Base-by-base conservation (phyloP, 2,888 invertebrate species). In the Tenthredo scrophulariae region DNA sequence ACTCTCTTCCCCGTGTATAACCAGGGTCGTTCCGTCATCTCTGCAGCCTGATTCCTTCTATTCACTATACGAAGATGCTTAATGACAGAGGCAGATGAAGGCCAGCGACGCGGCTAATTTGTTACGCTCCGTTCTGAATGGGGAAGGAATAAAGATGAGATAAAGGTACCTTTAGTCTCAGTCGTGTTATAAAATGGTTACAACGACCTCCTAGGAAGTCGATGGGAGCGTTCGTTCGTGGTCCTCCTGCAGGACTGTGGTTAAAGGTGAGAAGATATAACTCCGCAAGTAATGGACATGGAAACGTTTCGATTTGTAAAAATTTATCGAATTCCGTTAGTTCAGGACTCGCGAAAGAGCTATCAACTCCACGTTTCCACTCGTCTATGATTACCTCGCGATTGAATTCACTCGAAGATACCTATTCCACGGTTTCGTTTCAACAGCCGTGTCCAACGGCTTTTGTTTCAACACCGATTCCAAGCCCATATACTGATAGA, bases 81-180 rank as follows among this genome's bases (percentile, higher is more conserved):
- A 83, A 83, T 83, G 83, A 83, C 67, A 83, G 67, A 70, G 83
- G 67, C 50, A 67, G 67, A 83, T 65, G 67, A 70, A 83, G 83
- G 83, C 67, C 83, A 83, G 83, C 70, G 83, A 83, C 83, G 83
- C 83, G 67, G 70, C 83, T 83, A 83, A 83, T 83, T 83, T 83
- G 83, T 83, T 83, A 83, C 83, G 83, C 83, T 83, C 67, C 46
- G 83, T 67, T 83, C 67, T 70, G 83, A 83, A 83, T 70, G 83
- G 83, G 26, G 29, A 40, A 83, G 83, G 54, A 83, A 83, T 83
- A 83, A 83, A 83, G 83, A 83, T 80, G 80, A 80, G 62, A 80
- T 80, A 62, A 80, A 80, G 80, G 80, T 62, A 7, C 37, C 62
- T 62, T 37, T 22, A 62, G 62, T 80, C 80, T 80, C 80, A 80